Evolutionary conservation across 2,797 vertebrate genomes (phyloP).

Genomic region (Antennarius maculatus): DNA sequence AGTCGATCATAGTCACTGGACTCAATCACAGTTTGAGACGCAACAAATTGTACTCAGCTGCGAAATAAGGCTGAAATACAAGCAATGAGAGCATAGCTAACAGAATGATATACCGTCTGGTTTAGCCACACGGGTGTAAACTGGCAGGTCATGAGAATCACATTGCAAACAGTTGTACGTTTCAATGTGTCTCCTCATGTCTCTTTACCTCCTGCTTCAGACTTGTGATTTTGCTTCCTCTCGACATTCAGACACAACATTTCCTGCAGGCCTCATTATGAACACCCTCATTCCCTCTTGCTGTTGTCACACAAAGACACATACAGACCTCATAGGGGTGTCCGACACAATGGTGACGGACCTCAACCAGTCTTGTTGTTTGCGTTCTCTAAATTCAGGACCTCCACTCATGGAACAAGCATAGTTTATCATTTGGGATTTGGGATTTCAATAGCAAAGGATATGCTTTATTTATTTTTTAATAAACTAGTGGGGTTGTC

Average conservation of each 20-base stretch:
- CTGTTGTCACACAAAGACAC: slow-evolving; percentile 17
- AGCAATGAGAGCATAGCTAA: too few relatives aligned
- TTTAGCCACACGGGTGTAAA: too few relatives aligned
- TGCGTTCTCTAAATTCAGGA: slow-evolving; percentile 16
- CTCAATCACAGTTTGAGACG: too few relatives aligned
- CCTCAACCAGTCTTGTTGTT: slow-evolving; percentile 46
- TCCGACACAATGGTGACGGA: slow-evolving; percentile 47
- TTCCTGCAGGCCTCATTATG: slow-evolving; percentile 54
- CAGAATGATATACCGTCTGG: too few relatives aligned
- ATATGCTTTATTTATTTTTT: slow-evolving; percentile 3
- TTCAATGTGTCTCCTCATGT: too few relatives aligned
- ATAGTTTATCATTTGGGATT: slow-evolving; percentile 17
- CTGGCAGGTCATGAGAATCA: too few relatives aligned
- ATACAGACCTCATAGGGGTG: slow-evolving; percentile 37
- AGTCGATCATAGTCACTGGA: too few relatives aligned
- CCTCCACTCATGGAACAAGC: not conserved
- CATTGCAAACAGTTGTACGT: too few relatives aligned
- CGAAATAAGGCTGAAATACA: too few relatives aligned
- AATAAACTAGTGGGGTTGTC: slow-evolving; percentile 5
- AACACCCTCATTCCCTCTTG: slow-evolving; percentile 13
- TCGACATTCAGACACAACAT: slow-evolving; percentile 39
- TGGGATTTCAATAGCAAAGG: not conserved
- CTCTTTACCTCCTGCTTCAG: not conserved
- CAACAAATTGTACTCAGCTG: too few relatives aligned
- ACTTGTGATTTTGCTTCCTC: slow-evolving; percentile 10